Percentiles rank a stretch among this genome's conserved stretches.
phyloP scores from a whole-genome alignment of 2,113 vertebrate genomes.

The Willisornis vidua region DNA sequence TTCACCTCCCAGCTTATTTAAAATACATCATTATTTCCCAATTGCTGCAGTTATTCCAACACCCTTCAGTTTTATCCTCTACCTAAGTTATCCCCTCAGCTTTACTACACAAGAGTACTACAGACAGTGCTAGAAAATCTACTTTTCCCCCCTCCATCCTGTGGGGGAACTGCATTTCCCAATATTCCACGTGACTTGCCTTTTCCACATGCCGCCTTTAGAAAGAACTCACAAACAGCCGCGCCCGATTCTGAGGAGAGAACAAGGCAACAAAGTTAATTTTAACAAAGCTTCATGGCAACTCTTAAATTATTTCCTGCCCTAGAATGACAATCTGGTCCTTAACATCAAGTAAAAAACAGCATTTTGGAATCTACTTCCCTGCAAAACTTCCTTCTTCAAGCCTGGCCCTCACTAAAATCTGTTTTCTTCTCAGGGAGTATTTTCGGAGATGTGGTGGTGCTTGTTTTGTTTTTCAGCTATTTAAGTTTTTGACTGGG shows the following conservation, averaged over 20 bases:
- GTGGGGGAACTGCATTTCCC: not conserved
- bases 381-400: fast-evolving
- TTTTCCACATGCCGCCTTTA: constrained; percentile 94
- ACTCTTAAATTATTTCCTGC: not conserved
- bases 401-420: not conserved
- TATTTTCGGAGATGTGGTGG: not conserved
- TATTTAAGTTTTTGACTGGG: fast-evolving
- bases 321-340: not conserved
- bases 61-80: not conserved
- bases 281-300: fast-evolving
- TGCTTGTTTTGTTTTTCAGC: not conserved
- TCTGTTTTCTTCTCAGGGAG: not conserved
- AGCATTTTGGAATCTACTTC: fast-evolving
- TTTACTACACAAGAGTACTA: not conserved
- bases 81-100: not conserved
- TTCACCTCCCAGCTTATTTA: not conserved
- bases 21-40: not conserved
- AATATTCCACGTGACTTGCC: constrained; percentile 73
- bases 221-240: constrained; percentile 96
- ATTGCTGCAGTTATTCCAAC: not conserved
- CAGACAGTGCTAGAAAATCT: not conserved
- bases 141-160: not conserved
- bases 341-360: not conserved
- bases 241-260: constrained; percentile 89
- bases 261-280: not conserved